Evolutionary conservation across 1,140 invertebrate species (phyloP), one percentile per base, ranked within the genome.

Genomic region (Akabosia matsudoensis): DNA sequence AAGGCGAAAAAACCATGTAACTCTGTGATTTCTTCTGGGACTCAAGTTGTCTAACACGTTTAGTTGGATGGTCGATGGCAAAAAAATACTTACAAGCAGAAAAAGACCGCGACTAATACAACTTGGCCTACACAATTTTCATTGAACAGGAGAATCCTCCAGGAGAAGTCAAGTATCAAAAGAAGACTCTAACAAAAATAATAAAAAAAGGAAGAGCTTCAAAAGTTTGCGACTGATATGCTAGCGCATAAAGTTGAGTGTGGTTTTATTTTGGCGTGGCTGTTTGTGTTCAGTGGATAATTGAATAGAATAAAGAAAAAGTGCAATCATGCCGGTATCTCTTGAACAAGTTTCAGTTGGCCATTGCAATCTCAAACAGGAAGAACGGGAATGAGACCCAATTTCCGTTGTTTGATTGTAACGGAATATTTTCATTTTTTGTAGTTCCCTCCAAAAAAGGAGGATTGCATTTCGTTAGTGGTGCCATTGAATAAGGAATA

Each of bases 21-120:
- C n/a, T n/a, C n/a, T n/a, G n/a, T 67, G 61, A 67, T 67, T 67
- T 67, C 61, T 67, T 67, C 28, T 4, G 61, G 61, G 61, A 67
- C 30, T 67, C 28, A 4, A 24, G 3, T 45, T 45, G 37, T 45
- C 37, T 18, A 45, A 45, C 37, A 45, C n/a, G 37, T 45, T 45
- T 45, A 45, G 37, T 45, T 18, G 7, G 37, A 10, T 45, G 7
- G 18, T 45, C 37, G 37, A 45, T 45, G 18, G 7, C 37, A 18
- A 45, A 18, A 7, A 7, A 45, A 18, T n/a, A n/a, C n/a, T n/a
- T n/a, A n/a, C n/a, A n/a, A n/a, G n/a, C n/a, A n/a, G n/a, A n/a
- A n/a, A n/a, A n/a, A n/a, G 7, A 18, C 18, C 37, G 18, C 7
- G 37, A 45, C 18, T 45, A 45, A 45, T 7, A 45, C 37, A 45